These are phyloP conservation scores for Xyrauchen texanus DNA, from an alignment of 2,113 vertebrate genomes.

Conservation along the genomic window DNA sequence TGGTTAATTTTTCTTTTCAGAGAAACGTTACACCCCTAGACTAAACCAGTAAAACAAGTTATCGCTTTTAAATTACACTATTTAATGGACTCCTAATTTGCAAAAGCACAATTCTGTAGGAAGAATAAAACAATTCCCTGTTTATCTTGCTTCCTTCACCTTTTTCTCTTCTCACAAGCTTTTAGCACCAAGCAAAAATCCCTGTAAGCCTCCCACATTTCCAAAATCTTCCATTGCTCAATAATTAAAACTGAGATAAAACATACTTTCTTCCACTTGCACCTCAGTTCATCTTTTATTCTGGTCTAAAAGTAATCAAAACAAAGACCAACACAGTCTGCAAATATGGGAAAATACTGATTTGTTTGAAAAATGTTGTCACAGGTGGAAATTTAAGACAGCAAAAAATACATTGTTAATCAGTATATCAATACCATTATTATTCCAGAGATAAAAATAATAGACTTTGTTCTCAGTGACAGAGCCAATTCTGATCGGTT, in stretches of 20 bases:
- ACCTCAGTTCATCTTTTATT: conserved; percentile 14
- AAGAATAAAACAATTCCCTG: too few relatives aligned
- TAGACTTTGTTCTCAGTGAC: not conserved
- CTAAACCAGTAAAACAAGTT: too few relatives aligned
- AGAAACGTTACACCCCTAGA: too few relatives aligned
- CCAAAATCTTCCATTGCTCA: conserved; percentile 18
- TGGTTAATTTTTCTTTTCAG: too few relatives aligned
- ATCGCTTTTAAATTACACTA: too few relatives aligned
- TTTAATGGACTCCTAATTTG: too few relatives aligned
- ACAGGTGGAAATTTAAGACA: not conserved
- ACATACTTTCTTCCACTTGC: conserved; percentile 15
- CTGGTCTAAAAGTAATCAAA: conserved; percentile 20
- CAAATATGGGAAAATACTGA: not conserved
- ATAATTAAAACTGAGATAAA: conserved; percentile 50
- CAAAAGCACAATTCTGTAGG: too few relatives aligned
- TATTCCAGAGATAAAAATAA: not conserved
- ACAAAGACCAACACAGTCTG: conserved; percentile 4
- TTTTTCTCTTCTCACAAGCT: not conserved
- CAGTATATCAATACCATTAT: too few relatives aligned
- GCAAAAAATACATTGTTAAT: not conserved
- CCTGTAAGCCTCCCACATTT: not conserved
- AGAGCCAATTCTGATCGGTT: not conserved
- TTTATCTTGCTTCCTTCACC: not conserved
- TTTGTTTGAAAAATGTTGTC: conserved; percentile 12
- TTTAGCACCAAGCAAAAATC: conserved; percentile 23